These are phyloP conservation scores for Pseudomyrmex pallidus DNA, from an alignment of 1,140 invertebrate genomes.

Conservation along the genomic window DNA sequence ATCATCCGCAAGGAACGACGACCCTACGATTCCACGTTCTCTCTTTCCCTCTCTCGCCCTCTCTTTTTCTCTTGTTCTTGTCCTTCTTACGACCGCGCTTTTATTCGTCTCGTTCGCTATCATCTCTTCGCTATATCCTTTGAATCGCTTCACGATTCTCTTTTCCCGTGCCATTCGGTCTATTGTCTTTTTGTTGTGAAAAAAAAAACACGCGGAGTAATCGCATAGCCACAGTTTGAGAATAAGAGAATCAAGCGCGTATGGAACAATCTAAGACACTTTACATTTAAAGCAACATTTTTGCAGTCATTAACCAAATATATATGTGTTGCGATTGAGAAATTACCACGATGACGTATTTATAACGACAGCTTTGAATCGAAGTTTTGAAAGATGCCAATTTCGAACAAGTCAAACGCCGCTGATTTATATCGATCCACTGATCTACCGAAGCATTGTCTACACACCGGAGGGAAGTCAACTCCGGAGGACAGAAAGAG, in stretches of 20 bases:
- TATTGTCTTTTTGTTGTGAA: slow-evolving; percentile 6
- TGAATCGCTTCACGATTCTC: slow-evolving; percentile 2
- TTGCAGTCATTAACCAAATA: no score
- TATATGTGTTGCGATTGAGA: no score
- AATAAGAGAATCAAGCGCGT: neutral
- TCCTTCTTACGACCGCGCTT: slow-evolving; percentile 11
- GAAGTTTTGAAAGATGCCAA: neutral
- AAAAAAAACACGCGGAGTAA: neutral
- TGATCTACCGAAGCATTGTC: slow-evolving; percentile 17
- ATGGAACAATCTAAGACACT: no score
- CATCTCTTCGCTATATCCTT: slow-evolving; percentile 53
- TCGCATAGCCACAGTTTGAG: neutral
- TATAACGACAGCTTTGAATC: neutral
- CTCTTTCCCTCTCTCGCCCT: slow-evolving; percentile 37
- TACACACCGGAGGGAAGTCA: slow-evolving; percentile 22
- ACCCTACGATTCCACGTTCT: slow-evolving; percentile 70
- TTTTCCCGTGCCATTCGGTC: neutral
- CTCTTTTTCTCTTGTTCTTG: slow-evolving; percentile 32
- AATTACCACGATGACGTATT: neutral
- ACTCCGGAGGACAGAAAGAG: slow-evolving; percentile 13
- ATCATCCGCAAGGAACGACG: slow-evolving; percentile 79
- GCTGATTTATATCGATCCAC: neutral
- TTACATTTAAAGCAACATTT: no score
- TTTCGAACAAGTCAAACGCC: neutral
- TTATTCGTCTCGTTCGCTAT: slow-evolving; percentile 57